Base-by-base conservation (phyloP, 2,888 invertebrate species). In the Venustoraphidia nigricollis region DNA sequence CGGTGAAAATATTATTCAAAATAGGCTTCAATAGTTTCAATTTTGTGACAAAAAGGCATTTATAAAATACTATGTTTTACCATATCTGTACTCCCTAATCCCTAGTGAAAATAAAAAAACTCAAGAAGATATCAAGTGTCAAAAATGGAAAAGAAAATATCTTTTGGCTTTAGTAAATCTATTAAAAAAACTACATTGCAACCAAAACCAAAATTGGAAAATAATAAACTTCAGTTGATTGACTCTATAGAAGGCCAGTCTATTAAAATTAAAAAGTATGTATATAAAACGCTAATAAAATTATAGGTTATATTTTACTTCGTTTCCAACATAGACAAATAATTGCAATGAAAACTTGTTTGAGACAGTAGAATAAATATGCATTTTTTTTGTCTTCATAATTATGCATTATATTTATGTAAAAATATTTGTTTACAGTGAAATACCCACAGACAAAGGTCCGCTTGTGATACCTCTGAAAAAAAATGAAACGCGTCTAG, bases 111-210 rank as follows among this genome's bases (percentile, higher is more conserved):
- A 27, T 27, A 27, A 27, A 27, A 17, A 27, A 27, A 27, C 27
- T 6, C 27, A 6, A 27, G 27, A 27, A 27, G 6, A 27, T 27
- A 27, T 27, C 27, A 27, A 27, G 27, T 27, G 27, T 27, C 27
- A 27, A 27, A 27, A 27, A 27, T 27, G 27, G 27, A 27, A 5
- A 85, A 85, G 55, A 87, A 87, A 63, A 80, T 89, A 60, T 86
- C 86, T 0, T 89, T 89, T 63, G 79, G 83, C 44, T 89, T 89
- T 66, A 77, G 72, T 57, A 88, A 87, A 71, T 70, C 77, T 1
- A 61, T 66, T 6, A 79, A 76, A 56, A 79, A 77, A 57, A 54
- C 70, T 8, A 64, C 62, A 49, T 55, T 76, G 27, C 27, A 9
- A 56, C 72, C 39, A 59, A 56, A 44, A 55, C 53, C 10, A 60